phyloP scores from a whole-genome alignment of 2,797 vertebrate species.

The Schizopygopsis malacanthus region DNA sequence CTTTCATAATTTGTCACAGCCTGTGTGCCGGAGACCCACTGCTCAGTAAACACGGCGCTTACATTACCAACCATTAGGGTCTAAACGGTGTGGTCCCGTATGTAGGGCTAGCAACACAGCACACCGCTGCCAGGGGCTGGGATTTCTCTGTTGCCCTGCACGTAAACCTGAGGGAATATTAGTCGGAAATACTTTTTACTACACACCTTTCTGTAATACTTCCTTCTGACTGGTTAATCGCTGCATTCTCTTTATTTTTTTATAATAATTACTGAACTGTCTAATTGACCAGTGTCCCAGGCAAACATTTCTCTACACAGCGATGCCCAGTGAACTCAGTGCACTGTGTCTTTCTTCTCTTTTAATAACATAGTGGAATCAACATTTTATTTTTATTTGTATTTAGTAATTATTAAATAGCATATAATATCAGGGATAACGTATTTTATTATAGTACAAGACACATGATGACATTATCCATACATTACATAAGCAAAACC shows the following conservation, averaged over 20 bases:
- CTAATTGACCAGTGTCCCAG: background rate
- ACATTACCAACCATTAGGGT: constrained; percentile 81
- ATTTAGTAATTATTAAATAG: background rate
- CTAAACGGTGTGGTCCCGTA: constrained; percentile 75
- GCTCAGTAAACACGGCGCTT: constrained; percentile 80
- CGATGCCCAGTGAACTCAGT: background rate
- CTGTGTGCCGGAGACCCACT: constrained; percentile 77
- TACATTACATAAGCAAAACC: background rate
- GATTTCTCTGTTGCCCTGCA: constrained; percentile 72
- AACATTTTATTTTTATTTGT: background rate
- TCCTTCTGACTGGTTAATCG: background rate
- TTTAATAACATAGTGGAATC: background rate
- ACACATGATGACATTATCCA: background rate
- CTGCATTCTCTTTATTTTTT: background rate
- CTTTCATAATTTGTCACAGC: constrained; percentile 84
- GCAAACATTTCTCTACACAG: background rate
- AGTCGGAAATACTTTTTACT: constrained; percentile 32
- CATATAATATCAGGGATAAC: background rate
- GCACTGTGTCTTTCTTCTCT: background rate
- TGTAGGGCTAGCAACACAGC: constrained; percentile 61
- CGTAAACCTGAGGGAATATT: constrained; percentile 47
- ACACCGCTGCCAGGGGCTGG: constrained; percentile 57
- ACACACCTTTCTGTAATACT: constrained; percentile 7
- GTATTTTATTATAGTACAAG: background rate
- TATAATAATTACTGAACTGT: background rate